Evolutionary conservation across 2,797 vertebrate species (phyloP).

Genomic region (Momotus momota): DNA sequence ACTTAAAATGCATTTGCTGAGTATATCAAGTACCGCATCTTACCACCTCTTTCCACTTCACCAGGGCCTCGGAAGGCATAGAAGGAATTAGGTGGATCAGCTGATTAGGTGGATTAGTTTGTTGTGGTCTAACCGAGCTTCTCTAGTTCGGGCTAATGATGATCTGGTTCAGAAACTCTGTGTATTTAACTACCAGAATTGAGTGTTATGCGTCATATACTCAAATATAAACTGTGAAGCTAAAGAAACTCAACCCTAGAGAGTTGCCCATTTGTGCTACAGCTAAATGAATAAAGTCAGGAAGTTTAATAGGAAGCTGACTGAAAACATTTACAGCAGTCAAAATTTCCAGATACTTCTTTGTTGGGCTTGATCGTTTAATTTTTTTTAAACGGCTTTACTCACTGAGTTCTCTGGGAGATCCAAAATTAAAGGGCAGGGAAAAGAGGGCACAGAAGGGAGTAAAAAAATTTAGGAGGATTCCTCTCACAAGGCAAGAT

Average conservation of each 20-base stretch:
- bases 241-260: background rate
- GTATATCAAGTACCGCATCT: background rate
- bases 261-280: background rate
- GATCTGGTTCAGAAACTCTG: background rate
- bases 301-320: background rate
- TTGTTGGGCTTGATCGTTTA: background rate
- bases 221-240: background rate
- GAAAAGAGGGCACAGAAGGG: background rate
- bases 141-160: background rate
- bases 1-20: background rate
- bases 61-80: background rate
- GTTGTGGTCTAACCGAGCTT: background rate
- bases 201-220: background rate
- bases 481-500: background rate
- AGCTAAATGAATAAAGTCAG: background rate
- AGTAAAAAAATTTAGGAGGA: background rate
- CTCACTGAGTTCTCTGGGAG: background rate
- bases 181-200: background rate
- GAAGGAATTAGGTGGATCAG: background rate
- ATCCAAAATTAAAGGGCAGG: background rate
- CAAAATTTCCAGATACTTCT: background rate
- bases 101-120: background rate
- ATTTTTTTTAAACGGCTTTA: background rate
- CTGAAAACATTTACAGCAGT: background rate
- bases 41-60: background rate